Evolutionary conservation across 2,888 invertebrate species (phyloP).

Genomic region (Papilio demoleus): DNA sequence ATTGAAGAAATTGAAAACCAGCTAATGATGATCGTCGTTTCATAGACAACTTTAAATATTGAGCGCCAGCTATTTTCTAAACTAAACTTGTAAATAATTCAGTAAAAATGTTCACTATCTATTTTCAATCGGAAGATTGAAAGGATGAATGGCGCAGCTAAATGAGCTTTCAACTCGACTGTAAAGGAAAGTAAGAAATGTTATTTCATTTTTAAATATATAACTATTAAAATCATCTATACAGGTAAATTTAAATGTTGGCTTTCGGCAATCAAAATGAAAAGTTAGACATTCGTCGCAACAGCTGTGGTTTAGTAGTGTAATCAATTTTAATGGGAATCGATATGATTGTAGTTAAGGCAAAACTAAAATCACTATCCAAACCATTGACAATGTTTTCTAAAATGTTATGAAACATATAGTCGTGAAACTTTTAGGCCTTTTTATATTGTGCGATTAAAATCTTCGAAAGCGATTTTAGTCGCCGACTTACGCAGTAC

Average conservation of each 20-base stretch:
- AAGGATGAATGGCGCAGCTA: conserved; percentile 4
- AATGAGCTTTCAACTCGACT: conserved; percentile 4
- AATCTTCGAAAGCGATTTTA: no score
- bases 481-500: no score
- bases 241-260: no score
- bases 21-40: no score
- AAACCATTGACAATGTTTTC: neutral
- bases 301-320: conserved; percentile 10
- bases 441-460: no score
- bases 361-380: neutral
- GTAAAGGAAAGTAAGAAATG: neutral
- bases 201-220: neutral
- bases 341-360: neutral
- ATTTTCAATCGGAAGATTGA: neutral
- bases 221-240: no score
- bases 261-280: neutral
- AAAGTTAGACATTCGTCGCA: neutral
- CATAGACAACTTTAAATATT: neutral
- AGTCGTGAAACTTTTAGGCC: no score
- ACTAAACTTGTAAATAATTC: neutral
- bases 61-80: neutral
- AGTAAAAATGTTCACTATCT: conserved; percentile 3
- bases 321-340: neutral
- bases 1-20: no score
- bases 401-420: no score